A percentile compares a stretch with the other conserved stretches of the same genome.
Evolutionary conservation across 2,113 vertebrate species (phyloP).

Genomic region (Ceyx melanurus): DNA sequence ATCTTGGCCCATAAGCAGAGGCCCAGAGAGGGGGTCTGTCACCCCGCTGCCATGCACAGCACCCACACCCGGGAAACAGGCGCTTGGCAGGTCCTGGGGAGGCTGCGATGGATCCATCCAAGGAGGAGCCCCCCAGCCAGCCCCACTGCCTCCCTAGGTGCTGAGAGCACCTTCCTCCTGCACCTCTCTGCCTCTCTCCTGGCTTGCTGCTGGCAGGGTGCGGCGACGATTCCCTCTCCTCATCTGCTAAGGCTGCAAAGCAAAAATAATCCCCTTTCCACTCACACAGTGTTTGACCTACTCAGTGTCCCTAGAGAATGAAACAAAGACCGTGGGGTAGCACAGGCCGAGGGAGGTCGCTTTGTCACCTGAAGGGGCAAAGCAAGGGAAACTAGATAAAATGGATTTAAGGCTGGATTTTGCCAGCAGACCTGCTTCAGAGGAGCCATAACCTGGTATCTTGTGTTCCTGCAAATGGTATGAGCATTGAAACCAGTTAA

Average conservation of each 20-base stretch:
- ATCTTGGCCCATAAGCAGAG: fast-evolving
- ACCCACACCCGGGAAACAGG: fast-evolving
- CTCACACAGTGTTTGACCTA: not conserved
- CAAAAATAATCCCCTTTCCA: not conserved
- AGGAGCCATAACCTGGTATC: not conserved
- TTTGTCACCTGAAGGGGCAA: not conserved
- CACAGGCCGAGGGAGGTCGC: not conserved
- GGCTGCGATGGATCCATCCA: fast-evolving
- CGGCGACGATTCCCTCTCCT: not conserved
- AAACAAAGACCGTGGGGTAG: not conserved
- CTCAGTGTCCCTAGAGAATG: not conserved
- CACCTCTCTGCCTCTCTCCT: not conserved
- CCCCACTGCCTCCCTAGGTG: not conserved
- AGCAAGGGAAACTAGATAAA: not conserved
- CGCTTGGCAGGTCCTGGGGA: fast-evolving
- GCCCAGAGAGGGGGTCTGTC: fast-evolving
- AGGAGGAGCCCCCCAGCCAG: not conserved
- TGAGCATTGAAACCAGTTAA: not conserved
- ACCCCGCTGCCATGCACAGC: fast-evolving
- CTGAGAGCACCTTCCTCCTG: not conserved
- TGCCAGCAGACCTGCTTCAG: not conserved
- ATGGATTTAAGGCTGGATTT: not conserved
- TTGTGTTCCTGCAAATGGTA: not conserved
- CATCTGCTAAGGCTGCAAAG: not conserved
- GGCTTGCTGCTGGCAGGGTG: fast-evolving